Percentiles rank a stretch among this genome's conserved stretches.
These are phyloP conservation scores for Euzetes globulus DNA, from an alignment of 2,888 invertebrate genomes.

Conservation along the genomic window DNA sequence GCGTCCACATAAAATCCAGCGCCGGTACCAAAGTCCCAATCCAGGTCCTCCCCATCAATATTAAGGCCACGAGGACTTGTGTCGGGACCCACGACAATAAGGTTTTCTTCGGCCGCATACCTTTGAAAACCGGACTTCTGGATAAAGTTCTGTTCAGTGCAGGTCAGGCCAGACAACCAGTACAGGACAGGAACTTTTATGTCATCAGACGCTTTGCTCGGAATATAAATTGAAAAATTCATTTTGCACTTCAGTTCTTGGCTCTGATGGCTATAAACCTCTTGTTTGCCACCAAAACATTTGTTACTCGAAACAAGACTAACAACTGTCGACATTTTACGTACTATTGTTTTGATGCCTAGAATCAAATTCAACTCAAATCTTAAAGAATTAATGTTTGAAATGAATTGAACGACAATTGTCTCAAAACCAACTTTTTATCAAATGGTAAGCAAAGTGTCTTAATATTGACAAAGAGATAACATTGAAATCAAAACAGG, in stretches of 20 bases:
- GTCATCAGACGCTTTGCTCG: constrained; percentile 61
- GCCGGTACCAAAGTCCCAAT: constrained; percentile 88
- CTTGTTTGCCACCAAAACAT: constrained; percentile 75
- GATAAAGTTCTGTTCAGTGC: constrained; percentile 82
- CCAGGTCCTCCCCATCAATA: constrained; percentile 80
- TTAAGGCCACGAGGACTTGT: constrained; percentile 85
- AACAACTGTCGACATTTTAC: constrained; percentile 4
- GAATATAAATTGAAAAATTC: constrained; percentile 86
- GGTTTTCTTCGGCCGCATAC: constrained; percentile 73
- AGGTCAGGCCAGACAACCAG: constrained; percentile 64
- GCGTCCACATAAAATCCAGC: constrained; percentile 96
- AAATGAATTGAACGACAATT: too few relatives aligned
- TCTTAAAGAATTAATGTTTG: too few relatives aligned
- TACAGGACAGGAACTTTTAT: constrained; percentile 68
- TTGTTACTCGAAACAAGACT: constrained; percentile 51
- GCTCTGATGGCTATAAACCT: constrained; percentile 71
- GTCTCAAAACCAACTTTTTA: not conserved
- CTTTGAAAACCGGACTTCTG: constrained; percentile 90
- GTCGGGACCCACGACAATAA: constrained; percentile 87
- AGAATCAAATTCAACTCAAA: too few relatives aligned
- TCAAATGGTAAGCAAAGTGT: not conserved
- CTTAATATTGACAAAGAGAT: not conserved
- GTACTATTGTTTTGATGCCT: too few relatives aligned
- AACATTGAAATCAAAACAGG: not conserved
- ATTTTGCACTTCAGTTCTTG: constrained; percentile 72